Conservation (phyloP, 2,797 vertebrate genomes). For the Enteromius fasciolatus region DNA sequence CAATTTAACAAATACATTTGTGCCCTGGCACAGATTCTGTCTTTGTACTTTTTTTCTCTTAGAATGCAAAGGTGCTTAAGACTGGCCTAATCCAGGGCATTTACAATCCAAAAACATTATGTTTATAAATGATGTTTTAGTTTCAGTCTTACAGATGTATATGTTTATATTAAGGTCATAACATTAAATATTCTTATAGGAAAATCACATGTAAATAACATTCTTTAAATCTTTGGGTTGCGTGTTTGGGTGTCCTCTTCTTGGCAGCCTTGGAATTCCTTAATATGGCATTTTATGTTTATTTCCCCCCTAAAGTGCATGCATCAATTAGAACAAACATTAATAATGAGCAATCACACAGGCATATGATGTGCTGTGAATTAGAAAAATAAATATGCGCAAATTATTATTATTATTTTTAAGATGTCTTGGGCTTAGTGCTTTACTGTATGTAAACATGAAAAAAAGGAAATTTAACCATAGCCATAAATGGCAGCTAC, state of each 20-base stretch:
- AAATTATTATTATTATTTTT: not conserved
- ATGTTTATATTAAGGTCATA: not conserved
- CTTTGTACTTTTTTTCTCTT: not conserved
- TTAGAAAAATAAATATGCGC: not conserved
- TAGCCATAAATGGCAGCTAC: not conserved
- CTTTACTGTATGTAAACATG: not conserved
- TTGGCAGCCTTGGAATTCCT: not conserved
- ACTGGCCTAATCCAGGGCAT: not conserved
- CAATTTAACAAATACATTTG: too few species aligned
- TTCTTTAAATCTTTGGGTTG: not conserved
- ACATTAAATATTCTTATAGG: not conserved
- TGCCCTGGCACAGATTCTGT: not conserved
- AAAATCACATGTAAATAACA: not conserved
- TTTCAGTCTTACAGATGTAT: not conserved
- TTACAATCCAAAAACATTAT: not conserved
- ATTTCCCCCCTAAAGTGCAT: not conserved
- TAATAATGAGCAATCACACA: not conserved
- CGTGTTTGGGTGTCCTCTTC: not conserved
- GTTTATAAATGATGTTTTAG: not conserved
- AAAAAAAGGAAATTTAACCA: not conserved
- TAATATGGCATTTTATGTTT: not conserved
- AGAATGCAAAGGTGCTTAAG: not conserved
- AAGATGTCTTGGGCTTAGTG: not conserved
- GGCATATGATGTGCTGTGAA: not conserved
- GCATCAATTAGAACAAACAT: not conserved